These are phyloP conservation scores for Coptodon bakossiorum DNA, from an alignment of 2,113 vertebrate species.

Conservation along the genomic window DNA sequence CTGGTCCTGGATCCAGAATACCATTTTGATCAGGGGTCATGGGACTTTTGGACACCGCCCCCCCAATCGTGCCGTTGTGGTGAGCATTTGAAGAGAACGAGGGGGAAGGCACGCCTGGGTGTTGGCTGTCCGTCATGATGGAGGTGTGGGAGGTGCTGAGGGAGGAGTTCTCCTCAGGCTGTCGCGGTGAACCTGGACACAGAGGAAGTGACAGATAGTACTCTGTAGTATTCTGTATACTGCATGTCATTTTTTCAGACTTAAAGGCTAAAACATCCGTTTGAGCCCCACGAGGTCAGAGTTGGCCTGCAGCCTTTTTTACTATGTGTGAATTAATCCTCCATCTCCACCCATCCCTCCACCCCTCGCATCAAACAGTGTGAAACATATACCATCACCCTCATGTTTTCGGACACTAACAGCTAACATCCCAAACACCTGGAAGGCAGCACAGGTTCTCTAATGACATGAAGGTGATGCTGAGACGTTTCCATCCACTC, in stretches of 20 bases:
- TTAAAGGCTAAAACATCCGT: neutral
- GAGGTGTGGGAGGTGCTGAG: neutral
- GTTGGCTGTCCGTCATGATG: constrained; percentile 15
- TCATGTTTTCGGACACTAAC: neutral
- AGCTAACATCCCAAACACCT: neutral
- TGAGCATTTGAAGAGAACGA: neutral
- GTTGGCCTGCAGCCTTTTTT: neutral
- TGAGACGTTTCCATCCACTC: neutral
- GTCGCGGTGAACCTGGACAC: neutral
- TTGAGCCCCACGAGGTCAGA: neutral
- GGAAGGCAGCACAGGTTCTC: neutral
- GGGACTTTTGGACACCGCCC: neutral
- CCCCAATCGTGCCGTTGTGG: neutral
- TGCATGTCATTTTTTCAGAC: neutral
- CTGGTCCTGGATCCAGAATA: neutral
- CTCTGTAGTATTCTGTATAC: neutral
- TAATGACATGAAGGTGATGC: neutral
- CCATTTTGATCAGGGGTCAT: neutral
- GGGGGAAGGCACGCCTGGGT: neutral
- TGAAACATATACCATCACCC: neutral
- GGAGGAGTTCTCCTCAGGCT: neutral
- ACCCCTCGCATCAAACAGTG: neutral
- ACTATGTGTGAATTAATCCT: neutral
- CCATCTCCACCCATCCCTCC: neutral
- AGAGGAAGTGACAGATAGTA: neutral